Conservation (phyloP, 1,140 invertebrate genomes). For the Homalodisca vitripennis region DNA sequence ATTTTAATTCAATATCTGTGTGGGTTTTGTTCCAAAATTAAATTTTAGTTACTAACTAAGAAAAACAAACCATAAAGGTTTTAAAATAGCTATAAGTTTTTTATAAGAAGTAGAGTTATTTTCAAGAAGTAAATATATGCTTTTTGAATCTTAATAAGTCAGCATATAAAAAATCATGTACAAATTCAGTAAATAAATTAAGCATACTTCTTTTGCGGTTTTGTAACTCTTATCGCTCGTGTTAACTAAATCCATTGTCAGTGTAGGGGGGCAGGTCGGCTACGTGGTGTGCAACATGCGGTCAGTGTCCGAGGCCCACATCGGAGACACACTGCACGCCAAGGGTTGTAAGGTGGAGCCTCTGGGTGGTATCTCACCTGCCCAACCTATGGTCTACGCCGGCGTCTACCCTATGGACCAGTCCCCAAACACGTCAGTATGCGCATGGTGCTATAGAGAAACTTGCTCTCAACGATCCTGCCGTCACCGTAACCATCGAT, state of each 20-base stretch:
- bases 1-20: no score
- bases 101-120: no score
- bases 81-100: no score
- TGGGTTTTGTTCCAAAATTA: no score
- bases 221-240: no score
- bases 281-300: constrained; percentile 81
- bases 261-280: constrained; percentile 78
- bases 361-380: constrained; percentile 63
- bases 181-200: no score
- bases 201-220: no score
- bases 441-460: constrained; percentile 84
- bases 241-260: constrained; percentile 43
- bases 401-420: constrained; percentile 93
- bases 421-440: constrained; percentile 72
- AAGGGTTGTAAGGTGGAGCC: constrained; percentile 56
- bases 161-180: no score
- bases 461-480: constrained; percentile 91
- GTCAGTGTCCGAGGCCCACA: constrained; percentile 70
- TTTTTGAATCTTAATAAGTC: no score
- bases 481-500: constrained; percentile 76
- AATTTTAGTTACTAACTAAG: no score
- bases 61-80: no score
- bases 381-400: constrained; percentile 91
- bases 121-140: no score
- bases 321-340: constrained; percentile 83